Evolutionary conservation across 2,888 invertebrate genomes (phyloP).

Genomic region (Thymelicus sylvestris): DNA sequence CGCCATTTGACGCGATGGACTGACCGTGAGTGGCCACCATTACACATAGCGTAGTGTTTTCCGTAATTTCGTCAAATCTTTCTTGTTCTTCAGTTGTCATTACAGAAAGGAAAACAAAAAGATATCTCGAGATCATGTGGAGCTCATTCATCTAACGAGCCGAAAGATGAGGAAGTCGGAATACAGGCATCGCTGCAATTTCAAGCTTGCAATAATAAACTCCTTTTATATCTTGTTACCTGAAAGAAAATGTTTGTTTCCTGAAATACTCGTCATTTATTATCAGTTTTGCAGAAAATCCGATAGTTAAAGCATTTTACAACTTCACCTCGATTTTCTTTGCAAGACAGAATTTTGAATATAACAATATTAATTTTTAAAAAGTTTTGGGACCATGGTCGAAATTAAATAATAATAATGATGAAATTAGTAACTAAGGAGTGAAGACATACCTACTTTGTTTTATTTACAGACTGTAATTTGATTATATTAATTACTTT

Average conservation of each 20-base stretch:
- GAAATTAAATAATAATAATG: too few relatives aligned
- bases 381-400: too few relatives aligned
- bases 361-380: too few relatives aligned
- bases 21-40: too few relatives aligned
- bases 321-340: neutral
- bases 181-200: neutral
- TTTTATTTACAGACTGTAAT: too few relatives aligned
- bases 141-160: neutral
- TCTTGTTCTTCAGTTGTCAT: neutral
- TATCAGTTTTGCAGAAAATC: neutral
- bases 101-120: neutral
- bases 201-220: neutral
- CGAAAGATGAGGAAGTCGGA: conserved; percentile 8
- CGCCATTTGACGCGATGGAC: too few relatives aligned
- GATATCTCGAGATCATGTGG: neutral
- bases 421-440: too few relatives aligned
- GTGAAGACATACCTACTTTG: too few relatives aligned
- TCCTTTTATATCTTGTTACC: neutral
- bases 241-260: conserved; percentile 3
- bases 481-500: too few relatives aligned
- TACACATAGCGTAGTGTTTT: neutral
- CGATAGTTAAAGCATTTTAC: neutral
- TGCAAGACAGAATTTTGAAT: neutral
- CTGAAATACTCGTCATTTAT: neutral
- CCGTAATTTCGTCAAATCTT: neutral